These are phyloP conservation scores for Catostylus mosaicus DNA, from an alignment of 30 jellyfish, hydroid and myxozoan genomes.

Conservation along the genomic window DNA sequence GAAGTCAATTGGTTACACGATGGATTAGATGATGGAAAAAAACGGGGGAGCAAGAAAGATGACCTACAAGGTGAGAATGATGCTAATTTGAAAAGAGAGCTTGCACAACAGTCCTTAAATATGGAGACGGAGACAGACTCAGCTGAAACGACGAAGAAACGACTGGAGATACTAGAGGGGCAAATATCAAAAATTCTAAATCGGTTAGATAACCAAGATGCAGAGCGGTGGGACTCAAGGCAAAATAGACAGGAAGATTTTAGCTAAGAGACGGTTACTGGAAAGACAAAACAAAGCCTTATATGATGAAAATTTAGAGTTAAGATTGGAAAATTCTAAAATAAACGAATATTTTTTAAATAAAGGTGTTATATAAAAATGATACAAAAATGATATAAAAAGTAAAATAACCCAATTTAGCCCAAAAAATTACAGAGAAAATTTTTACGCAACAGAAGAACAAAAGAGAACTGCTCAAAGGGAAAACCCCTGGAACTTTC, in stretches of 20 bases:
- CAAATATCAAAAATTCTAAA: neutral
- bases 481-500: slow-evolving; percentile 20
- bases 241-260: slow-evolving; percentile 1
- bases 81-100: neutral
- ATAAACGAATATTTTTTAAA: neutral
- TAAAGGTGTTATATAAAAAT: neutral
- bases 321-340: slow-evolving; percentile 20
- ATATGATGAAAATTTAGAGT: slow-evolving; percentile 7
- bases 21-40: neutral
- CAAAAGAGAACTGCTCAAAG: slow-evolving; percentile 1
- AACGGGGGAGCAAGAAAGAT: neutral
- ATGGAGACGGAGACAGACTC: neutral
- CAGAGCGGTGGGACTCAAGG: slow-evolving; percentile 18
- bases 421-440: slow-evolving; percentile 18
- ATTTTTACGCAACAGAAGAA: slow-evolving; percentile 2
- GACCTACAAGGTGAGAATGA: neutral
- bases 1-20: neutral
- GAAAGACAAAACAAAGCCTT: slow-evolving; percentile 22
- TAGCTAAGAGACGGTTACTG: slow-evolving; percentile 17
- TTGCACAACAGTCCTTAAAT: neutral
- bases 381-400: neutral
- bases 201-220: slow-evolving; percentile 23
- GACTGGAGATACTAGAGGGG: neutral
- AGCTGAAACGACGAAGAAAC: slow-evolving; percentile 6
- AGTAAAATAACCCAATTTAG: neutral